Conservation (phyloP, 2,888 invertebrate species). For the Agonopterix heracliana region DNA sequence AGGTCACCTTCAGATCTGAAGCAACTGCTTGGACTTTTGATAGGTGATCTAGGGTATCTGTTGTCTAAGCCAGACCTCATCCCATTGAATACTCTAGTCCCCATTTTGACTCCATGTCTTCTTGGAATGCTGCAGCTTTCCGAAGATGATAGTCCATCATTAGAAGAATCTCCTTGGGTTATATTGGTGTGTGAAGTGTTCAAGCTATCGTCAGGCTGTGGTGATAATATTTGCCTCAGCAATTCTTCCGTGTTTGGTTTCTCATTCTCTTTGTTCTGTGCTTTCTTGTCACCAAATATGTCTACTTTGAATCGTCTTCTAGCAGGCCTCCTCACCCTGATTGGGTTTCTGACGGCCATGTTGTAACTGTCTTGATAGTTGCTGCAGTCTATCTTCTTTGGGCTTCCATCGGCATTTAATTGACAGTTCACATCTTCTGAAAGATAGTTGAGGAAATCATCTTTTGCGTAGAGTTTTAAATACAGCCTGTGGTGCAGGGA, state of each 20-base stretch:
- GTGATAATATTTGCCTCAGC: constrained; percentile 54
- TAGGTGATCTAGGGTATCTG: constrained; percentile 34
- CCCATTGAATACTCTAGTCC: constrained; percentile 80
- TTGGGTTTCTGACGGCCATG: constrained; percentile 65
- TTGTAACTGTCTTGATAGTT: constrained; percentile 72
- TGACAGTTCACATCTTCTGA: constrained; percentile 78
- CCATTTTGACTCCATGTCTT: constrained; percentile 84
- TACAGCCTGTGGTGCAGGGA: constrained; percentile 88
- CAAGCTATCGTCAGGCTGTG: constrained; percentile 41
- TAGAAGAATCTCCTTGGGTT: constrained; percentile 52
- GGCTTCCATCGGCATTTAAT: constrained; percentile 45
- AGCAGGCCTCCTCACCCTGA: constrained; percentile 53
- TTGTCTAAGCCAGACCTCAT: constrained; percentile 41
- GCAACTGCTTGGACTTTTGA: constrained; percentile 33
- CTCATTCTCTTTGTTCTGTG: constrained; percentile 82
- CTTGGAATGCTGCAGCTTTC: constrained; percentile 71
- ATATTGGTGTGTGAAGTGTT: constrained; percentile 30
- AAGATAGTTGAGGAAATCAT: constrained; percentile 79
- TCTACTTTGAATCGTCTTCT: constrained; percentile 73
- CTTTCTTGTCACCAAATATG: constrained; percentile 68
- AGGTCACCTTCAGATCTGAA: constrained; percentile 55
- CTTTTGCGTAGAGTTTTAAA: constrained; percentile 82
- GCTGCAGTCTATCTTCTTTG: constrained; percentile 53
- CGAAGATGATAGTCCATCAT: constrained; percentile 66
- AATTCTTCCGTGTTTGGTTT: constrained; percentile 73